Base-by-base conservation (phyloP, 2,888 invertebrate genomes). In the Lamellibrachia columna region DNA sequence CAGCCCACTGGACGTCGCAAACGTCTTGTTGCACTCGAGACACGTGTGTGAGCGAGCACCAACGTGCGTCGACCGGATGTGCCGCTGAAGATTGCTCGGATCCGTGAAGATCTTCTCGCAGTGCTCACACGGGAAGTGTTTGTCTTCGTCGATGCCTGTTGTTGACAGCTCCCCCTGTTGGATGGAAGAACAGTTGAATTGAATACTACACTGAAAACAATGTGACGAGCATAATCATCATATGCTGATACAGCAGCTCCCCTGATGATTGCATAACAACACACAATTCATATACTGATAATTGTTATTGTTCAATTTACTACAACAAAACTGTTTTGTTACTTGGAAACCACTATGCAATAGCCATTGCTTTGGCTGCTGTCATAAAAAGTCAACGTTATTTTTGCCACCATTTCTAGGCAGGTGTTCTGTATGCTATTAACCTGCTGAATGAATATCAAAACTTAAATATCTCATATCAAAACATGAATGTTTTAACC, bases 11-110 rank as follows among this genome's bases (percentile, higher is more conserved):
- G 99, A 98, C 90, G 99, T 99, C 92, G 98, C 98, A 97, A 99
- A 99, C 93, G 99, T 99, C 97, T 99, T 99, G 94, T 99, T 99
- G 97, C 99, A 99, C 97, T 99, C 99, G 93, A 98, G 52, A 92
- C 99, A 99, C 55, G 93, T 99, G 98, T 99, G 99, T 96, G 98
- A 98, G 96, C 99, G 97, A 91, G 99, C 99, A 92, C 99, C 99
- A 94, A 98, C 98, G 98, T 99, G 99, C 97, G 98, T 98, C 94
- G 98, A 98, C 96, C 99, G 98, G 97, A 99, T 99, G 97, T 99
- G 99, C 96, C 99, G 98, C 97, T 99, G 99, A 95, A 99, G 98
- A 97, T 99, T 98, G 97, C 98, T 98, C 96, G 99, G 98, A 97
- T 99, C 99, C 96, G 98, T 98, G 97, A 99, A 99, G 22, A 95